Evolutionary conservation across 2,888 invertebrate genomes (phyloP), one percentile per base, ranked within the genome.

Genomic region (Homarus gammarus): DNA sequence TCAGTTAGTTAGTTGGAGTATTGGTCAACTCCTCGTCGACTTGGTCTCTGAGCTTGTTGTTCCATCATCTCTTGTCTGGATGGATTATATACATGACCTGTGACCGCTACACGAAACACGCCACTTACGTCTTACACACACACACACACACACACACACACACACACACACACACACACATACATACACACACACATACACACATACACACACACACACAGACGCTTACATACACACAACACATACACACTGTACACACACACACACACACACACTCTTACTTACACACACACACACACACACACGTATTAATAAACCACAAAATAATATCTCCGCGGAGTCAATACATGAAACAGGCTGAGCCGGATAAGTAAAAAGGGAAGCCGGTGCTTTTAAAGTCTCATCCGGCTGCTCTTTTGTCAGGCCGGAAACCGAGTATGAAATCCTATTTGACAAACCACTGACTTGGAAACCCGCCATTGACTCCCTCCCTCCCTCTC

Each of bases 371-470:
- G 1, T 33, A 27, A 75, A 27, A 27, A n/a, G 31, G 44, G 15
- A 44, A 75, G 49, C 5, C 6, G 22, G 75, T 27, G 75, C 38
- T 40, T 49, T 75, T 49, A 75, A 77, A 49, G 77, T 64, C 77
- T 64, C 27, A 87, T 72, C 81, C 87, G 81, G 44, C 22, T 78
- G 86, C 72, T 85, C 77, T 77, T 85, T 77, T 70, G 40, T 44
- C 72, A 61, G 44, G 27, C 79, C 87, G 87, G 87, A 87, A 72
- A 81, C 68, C 77, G 56, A 81, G 79, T 87, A 68, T 72, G 87
- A 72, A 81, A 87, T 72, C 79, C 75, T 72, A 79, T 87, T 87
- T 87, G 51, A 81, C 73, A 61, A 72, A 51, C 81, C 81, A 81
- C 49, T 68, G 87, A 73, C 56, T 70, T 70, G 87, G 86, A 87